A percentile compares a stretch with the other conserved stretches of the same genome.
phyloP scores from a whole-genome alignment of 2,797 vertebrate genomes.

The Carcharodon carcharias region DNA sequence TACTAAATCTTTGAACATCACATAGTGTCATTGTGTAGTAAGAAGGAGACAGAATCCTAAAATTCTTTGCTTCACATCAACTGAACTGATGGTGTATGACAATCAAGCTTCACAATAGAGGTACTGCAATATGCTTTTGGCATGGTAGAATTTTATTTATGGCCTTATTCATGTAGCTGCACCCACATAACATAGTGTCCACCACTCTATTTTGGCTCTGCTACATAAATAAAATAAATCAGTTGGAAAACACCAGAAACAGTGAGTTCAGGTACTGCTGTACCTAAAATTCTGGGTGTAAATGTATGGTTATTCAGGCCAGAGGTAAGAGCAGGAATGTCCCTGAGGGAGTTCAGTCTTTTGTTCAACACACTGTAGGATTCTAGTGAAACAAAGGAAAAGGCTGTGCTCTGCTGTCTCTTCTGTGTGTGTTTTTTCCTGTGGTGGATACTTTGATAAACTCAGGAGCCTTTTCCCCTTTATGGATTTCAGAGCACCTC shows the following conservation, averaged over 20 bases:
- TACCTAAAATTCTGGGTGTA: too few relatives aligned
- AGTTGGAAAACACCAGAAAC: too few relatives aligned
- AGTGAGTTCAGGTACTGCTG: too few relatives aligned
- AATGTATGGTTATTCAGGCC: too few relatives aligned
- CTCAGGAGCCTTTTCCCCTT: not conserved
- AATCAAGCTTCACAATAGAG: not conserved
- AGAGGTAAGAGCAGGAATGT: too few relatives aligned
- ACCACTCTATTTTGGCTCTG: not conserved
- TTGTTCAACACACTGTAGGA: not conserved
- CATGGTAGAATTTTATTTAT: not conserved
- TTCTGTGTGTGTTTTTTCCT: not conserved
- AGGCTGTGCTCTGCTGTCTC: not conserved
- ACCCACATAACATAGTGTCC: not conserved
- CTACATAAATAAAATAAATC: not conserved
- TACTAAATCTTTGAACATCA: not conserved
- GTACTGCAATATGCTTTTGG: not conserved
- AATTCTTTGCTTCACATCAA: not conserved
- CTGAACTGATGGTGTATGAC: not conserved
- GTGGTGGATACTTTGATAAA: not conserved
- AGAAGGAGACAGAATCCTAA: not conserved
- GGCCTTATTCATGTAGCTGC: not conserved
- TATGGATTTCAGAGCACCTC: not conserved
- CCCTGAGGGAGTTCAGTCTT: not conserved
- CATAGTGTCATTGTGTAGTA: not conserved
- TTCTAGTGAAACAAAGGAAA: not conserved